Evolutionary conservation across 2,888 invertebrate genomes (phyloP), one percentile per base, ranked within the genome.

Genomic region (Agonopterix alstromeriana): DNA sequence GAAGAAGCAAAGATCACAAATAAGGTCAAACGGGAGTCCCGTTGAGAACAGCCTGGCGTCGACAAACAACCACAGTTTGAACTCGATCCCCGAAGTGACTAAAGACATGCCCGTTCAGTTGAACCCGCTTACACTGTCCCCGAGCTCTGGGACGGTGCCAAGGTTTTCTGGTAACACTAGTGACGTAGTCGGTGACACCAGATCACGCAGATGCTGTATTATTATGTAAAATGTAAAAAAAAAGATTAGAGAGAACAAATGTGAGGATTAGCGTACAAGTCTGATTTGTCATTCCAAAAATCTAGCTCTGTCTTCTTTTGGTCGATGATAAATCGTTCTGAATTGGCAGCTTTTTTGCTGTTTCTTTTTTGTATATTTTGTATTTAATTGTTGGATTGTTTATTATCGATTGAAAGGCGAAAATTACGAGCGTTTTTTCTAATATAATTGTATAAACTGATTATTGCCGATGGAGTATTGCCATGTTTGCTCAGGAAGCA

Each of bases 1-100:
- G 77, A 98, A 98, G 88, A 97, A 97, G 79, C 97, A 97, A 74
- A 91, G 98, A 56, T 93, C 96, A 55, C 95, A 95, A 67, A 95
- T 94, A 63, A 90, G 96, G 63, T 90, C 85, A 2, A 93, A 93
- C 70, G 92, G 91, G 49, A 91, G 89, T 55, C 90, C 90, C 0
- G 84, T 86, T 2, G 89, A 89, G 57, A 86, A 70, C 53, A 84
- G 82, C 67, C 69, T 67, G 49, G 86, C 63, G 5, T 82, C 88
- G 0, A 82, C 83, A 2, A 83, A 82, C 63, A 85, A 80, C 50
- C 86, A 85, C 58, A 85, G 85, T 50, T 53, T 89, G 48, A 86
- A 77, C 53, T 90, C 89, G 5, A 76, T 82, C 58, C 80, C 82
- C 49, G 90, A 90, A 42, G 79, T 63, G 56, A 68, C 60, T 52